A percentile compares a stretch with the other conserved stretches of the same genome.
Evolutionary conservation across 2,797 vertebrate genomes (phyloP).

Genomic region (Chlorospingus flavigularis): DNA sequence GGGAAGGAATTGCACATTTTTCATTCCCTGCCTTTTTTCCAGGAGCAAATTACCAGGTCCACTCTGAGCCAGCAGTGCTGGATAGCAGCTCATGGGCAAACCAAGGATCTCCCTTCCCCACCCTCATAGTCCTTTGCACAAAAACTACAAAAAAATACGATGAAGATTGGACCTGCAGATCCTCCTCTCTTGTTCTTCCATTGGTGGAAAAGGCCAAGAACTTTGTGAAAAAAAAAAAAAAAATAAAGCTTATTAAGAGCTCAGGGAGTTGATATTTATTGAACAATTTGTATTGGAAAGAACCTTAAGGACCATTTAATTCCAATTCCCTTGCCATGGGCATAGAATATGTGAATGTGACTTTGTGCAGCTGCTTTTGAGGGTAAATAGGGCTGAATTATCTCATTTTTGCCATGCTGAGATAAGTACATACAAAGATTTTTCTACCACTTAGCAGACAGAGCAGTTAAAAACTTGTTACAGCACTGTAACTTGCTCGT

Average conservation of each 20-base stretch:
- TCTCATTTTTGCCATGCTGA: not conserved
- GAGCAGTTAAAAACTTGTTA: not conserved
- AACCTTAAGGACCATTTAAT: not conserved
- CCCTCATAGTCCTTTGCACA: not conserved
- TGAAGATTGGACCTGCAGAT: accelerated
- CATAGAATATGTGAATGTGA: not conserved
- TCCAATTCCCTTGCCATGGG: not conserved
- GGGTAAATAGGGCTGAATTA: not conserved
- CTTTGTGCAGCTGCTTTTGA: not conserved
- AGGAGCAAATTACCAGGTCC: not conserved
- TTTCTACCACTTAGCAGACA: not conserved
- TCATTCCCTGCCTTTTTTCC: not conserved
- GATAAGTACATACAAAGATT: not conserved
- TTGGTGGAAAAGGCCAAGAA: not conserved
- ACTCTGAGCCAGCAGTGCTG: not conserved
- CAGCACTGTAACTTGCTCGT: not conserved
- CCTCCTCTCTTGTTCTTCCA: not conserved
- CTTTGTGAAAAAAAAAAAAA: not conserved
- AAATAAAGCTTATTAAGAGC: not conserved
- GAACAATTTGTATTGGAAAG: not conserved
- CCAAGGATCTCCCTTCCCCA: not conserved
- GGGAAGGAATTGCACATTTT: not conserved
- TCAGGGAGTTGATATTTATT: not conserved
- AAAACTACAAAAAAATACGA: not conserved
- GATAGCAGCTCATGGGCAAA: not conserved